phyloP scores from a whole-genome alignment of 2,797 vertebrate species.

The Spea hammondii region DNA sequence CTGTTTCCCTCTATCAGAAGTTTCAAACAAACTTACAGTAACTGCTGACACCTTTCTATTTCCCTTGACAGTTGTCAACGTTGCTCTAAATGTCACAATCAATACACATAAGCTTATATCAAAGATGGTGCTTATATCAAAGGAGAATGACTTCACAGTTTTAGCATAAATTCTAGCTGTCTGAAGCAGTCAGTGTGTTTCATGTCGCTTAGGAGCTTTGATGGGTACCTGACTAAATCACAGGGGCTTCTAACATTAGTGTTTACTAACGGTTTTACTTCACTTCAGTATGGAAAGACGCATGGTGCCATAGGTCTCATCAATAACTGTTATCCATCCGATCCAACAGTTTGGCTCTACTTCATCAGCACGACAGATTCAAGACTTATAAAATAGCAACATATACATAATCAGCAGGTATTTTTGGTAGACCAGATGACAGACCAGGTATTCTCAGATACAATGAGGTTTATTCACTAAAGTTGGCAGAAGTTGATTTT shows the following conservation, averaged over 20 bases:
- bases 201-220: conserved; percentile 6
- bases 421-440: too few relatives aligned
- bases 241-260: background rate
- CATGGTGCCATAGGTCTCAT: too few relatives aligned
- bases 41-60: conserved; percentile 9
- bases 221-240: conserved; percentile 3
- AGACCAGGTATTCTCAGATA: too few relatives aligned
- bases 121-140: conserved; percentile 4
- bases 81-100: conserved; percentile 28
- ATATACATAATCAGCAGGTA: too few relatives aligned
- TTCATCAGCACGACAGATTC: too few relatives aligned
- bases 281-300: too few relatives aligned
- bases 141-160: conserved; percentile 28
- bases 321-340: too few relatives aligned
- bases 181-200: conserved; percentile 30
- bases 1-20: conserved; percentile 22
- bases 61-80: conserved; percentile 4
- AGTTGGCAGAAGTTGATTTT: too few relatives aligned
- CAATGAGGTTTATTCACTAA: too few relatives aligned
- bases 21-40: background rate
- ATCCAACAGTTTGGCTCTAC: too few relatives aligned
- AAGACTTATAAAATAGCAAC: too few relatives aligned
- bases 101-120: conserved; percentile 23
- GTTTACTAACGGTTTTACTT: background rate
- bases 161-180: conserved; percentile 19